phyloP scores from a whole-genome alignment of 2,797 vertebrate species.

The Falco berigora region DNA sequence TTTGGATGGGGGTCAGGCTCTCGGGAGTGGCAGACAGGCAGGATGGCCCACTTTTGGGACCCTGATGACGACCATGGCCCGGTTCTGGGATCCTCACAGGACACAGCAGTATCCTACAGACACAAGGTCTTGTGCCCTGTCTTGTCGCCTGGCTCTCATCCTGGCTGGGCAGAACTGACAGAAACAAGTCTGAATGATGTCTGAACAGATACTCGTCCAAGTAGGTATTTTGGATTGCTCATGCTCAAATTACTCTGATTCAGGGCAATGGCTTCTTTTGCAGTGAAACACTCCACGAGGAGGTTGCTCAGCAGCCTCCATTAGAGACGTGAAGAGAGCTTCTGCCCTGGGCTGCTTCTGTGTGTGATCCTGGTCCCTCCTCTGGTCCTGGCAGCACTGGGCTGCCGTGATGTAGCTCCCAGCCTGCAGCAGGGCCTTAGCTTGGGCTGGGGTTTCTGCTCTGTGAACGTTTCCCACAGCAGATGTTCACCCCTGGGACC shows the following conservation, averaged over 20 bases:
- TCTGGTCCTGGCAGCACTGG: background rate
- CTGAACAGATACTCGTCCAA: background rate
- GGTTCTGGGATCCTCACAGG: background rate
- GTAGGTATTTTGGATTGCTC: background rate
- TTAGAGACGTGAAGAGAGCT: background rate
- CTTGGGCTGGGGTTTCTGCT: background rate
- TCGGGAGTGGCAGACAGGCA: rapidly evolving
- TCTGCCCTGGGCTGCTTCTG: background rate
- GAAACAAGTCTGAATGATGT: background rate
- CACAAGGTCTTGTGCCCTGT: background rate
- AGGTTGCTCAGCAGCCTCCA: background rate
- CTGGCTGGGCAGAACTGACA: background rate
- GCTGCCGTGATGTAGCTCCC: background rate
- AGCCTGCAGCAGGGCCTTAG: background rate
- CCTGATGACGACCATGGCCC: no score
- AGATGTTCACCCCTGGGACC: background rate
- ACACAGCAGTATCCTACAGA: background rate
- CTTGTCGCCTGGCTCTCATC: background rate
- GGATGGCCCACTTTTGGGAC: background rate
- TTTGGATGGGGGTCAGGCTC: background rate
- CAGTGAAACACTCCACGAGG: background rate
- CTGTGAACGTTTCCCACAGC: background rate
- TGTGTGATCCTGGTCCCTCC: background rate
- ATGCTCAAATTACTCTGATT: background rate
- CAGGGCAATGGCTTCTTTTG: background rate